Conservation (phyloP, 2,888 invertebrate species). For the Entomobrya proxima region DNA sequence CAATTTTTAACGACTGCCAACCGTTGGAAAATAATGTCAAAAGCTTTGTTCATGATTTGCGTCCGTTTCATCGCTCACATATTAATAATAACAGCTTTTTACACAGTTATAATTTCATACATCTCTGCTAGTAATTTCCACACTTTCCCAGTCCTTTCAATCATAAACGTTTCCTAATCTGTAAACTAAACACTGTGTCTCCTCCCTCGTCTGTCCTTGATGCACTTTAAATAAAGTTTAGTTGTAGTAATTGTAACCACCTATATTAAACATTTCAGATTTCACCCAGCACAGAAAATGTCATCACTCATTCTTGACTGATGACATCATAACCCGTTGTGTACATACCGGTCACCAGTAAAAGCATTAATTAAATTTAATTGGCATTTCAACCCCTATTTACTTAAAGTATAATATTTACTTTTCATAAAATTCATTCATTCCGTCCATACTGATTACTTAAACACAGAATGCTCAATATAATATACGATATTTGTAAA, state of each 20-base stretch:
- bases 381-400: slow-evolving; percentile 34
- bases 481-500: slow-evolving; percentile 6
- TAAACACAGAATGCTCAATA: slow-evolving; percentile 4
- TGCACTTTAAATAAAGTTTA: neutral
- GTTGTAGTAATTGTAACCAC: slow-evolving; percentile 24
- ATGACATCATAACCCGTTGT: slow-evolving; percentile 45
- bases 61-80: slow-evolving; percentile 27
- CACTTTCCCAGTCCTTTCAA: slow-evolving; percentile 51
- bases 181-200: slow-evolving; percentile 22
- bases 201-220: neutral
- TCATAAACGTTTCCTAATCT: neutral
- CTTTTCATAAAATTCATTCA: slow-evolving; percentile 13
- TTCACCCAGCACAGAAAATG: slow-evolving; percentile 45
- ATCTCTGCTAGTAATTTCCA: slow-evolving; percentile 67
- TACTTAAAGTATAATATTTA: neutral
- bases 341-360: slow-evolving; percentile 36
- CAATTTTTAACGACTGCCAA: slow-evolving; percentile 56
- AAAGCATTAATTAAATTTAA: slow-evolving; percentile 26
- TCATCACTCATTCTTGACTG: slow-evolving; percentile 3
- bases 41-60: slow-evolving; percentile 45
- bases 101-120: slow-evolving; percentile 56
- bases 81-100: slow-evolving; percentile 45
- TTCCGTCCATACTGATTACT: neutral
- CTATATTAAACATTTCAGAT: slow-evolving; percentile 12
- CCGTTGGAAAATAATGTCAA: slow-evolving; percentile 62